Evolutionary conservation across 2,797 vertebrate genomes (phyloP).

Genomic region (Buphagus erythrorhynchus): DNA sequence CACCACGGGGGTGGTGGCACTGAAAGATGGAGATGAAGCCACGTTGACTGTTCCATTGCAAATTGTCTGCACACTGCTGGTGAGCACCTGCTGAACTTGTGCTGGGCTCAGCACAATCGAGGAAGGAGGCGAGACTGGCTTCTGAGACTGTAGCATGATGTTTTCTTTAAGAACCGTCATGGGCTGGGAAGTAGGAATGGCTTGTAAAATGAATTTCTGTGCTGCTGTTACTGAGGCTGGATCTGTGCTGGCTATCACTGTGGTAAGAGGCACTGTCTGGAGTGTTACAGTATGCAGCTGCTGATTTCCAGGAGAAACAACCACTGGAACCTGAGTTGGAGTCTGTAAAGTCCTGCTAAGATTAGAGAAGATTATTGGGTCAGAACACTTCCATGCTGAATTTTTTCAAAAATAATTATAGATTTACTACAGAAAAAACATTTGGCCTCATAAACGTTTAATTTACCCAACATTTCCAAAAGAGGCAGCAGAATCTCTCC

Average conservation of each 20-base stretch:
- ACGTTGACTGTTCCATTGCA: conserved; percentile 77
- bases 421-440: background rate
- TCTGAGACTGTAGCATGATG: conserved; percentile 75
- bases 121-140: conserved; percentile 74
- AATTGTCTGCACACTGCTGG: conserved; percentile 75
- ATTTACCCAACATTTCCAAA: background rate
- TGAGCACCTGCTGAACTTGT: conserved; percentile 79
- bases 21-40: conserved; percentile 76
- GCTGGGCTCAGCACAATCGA: conserved; percentile 78
- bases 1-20: conserved; percentile 72
- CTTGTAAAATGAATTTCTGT: conserved; percentile 85
- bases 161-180: conserved; percentile 86
- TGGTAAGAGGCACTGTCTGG: conserved; percentile 85
- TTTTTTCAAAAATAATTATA: background rate
- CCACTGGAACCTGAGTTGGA: conserved; percentile 81
- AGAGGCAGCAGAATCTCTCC: background rate
- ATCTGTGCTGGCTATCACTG: conserved; percentile 84
- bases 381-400: background rate
- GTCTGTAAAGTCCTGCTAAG: conserved; percentile 77
- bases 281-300: conserved; percentile 84
- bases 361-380: conserved; percentile 29
- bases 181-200: conserved; percentile 82
- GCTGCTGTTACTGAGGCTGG: conserved; percentile 71
- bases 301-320: conserved; percentile 79
- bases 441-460: background rate